Conservation (phyloP, 2,113 vertebrate species). For the Ciconia boyciana region DNA sequence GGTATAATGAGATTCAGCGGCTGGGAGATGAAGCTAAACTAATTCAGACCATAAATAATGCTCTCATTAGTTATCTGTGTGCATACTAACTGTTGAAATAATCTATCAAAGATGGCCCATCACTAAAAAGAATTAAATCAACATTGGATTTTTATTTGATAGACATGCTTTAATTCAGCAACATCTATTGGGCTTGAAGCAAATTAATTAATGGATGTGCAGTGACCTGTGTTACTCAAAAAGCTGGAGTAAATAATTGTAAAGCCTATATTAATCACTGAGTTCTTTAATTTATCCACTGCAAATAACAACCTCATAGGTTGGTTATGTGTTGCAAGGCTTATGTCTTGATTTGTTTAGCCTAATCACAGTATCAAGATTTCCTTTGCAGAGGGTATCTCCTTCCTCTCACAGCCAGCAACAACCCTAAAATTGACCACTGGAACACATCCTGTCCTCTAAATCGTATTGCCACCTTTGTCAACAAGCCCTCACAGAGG, state of each 20-base stretch:
- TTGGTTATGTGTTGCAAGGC: neutral
- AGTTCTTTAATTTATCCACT: constrained; percentile 2
- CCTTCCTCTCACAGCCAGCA: neutral
- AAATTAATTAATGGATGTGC: constrained; percentile 4
- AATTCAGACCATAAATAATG: constrained; percentile 46
- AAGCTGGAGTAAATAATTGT: neutral
- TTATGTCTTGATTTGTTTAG: neutral
- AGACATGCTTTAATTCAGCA: constrained; percentile 15
- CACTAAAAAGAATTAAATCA: constrained; percentile 3
- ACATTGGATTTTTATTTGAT: neutral
- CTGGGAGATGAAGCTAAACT: constrained; percentile 10
- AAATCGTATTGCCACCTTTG: neutral
- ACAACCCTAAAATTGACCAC: neutral
- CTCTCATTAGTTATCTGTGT: constrained; percentile 18
- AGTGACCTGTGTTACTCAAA: constrained; percentile 3
- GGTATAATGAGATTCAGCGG: constrained; percentile 13
- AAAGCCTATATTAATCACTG: neutral
- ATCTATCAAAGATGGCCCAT: neutral
- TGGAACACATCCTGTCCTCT: neutral
- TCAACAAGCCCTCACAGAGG: neutral
- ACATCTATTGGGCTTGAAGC: neutral
- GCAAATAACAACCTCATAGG: neutral
- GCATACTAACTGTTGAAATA: neutral
- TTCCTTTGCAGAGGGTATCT: neutral
- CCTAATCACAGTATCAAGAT: neutral